phyloP scores from a whole-genome alignment of 1,140 invertebrate genomes.

The Drosophila willistoni region DNA sequence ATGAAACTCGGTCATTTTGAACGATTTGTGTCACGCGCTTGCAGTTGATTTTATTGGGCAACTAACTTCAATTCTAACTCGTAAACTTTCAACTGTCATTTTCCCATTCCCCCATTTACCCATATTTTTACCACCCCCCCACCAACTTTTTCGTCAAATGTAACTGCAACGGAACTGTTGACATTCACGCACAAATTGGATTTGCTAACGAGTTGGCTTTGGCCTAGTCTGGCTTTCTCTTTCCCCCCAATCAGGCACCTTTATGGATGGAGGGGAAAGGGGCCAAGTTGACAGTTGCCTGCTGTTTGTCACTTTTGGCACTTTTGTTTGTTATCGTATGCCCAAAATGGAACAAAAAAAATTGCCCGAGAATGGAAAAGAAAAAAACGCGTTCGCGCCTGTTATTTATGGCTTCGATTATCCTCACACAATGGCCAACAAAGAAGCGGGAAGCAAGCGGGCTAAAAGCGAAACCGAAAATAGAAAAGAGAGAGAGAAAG shows the following conservation, averaged over 20 bases:
- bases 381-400: conserved; percentile 66
- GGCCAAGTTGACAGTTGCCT: conserved; percentile 62
- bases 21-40: conserved; percentile 39
- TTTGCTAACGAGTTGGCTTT: conserved; percentile 72
- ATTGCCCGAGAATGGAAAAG: neutral
- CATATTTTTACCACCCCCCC: no score
- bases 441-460: conserved; percentile 49
- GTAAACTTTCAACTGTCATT: no score
- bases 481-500: neutral
- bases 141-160: neutral
- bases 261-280: neutral
- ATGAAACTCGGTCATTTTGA: conserved; percentile 65
- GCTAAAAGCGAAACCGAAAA: conserved; percentile 53
- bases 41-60: conserved; percentile 21
- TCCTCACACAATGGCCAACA: conserved; percentile 72
- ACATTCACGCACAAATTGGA: conserved; percentile 80
- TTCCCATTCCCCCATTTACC: no score
- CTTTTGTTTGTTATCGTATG: conserved; percentile 75
- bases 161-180: conserved; percentile 70
- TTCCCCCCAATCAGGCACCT: neutral
- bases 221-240: neutral
- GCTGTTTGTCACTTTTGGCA: conserved; percentile 80
- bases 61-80: conserved; percentile 37
- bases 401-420: conserved; percentile 82
- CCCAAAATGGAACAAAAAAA: conserved; percentile 34